A percentile compares a stretch with the other conserved stretches of the same genome.
Conservation (phyloP, 2,113 vertebrate species). For the Mobula hypostoma region DNA sequence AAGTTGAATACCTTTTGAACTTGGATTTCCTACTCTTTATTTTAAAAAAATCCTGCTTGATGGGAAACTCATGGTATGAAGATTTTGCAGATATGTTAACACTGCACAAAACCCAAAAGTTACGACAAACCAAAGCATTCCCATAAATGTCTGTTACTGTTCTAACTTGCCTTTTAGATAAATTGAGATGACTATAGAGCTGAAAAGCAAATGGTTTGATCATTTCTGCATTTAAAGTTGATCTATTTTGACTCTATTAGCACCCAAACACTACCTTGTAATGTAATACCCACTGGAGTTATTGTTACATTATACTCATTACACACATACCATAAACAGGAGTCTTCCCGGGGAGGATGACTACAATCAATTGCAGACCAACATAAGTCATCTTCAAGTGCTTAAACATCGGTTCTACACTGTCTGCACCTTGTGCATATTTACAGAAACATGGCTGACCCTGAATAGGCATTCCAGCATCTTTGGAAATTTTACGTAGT, state of each 20-base stretch:
- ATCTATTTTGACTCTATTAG: neutral
- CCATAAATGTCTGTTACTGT: neutral
- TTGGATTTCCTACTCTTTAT: neutral
- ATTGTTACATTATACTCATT: neutral
- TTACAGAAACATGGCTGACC: conserved; percentile 98
- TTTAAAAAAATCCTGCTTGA: neutral
- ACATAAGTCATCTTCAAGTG: conserved; percentile 97
- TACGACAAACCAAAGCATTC: neutral
- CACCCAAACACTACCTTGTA: neutral
- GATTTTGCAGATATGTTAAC: neutral
- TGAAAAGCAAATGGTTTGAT: neutral
- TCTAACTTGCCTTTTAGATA: neutral
- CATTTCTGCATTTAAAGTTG: neutral
- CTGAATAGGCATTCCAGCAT: conserved; percentile 96
- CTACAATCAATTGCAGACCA: conserved; percentile 93
- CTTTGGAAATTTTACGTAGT: conserved; percentile 95
- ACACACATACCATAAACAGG: conserved; percentile 84
- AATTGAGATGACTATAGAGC: neutral
- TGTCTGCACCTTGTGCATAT: conserved; percentile 94
- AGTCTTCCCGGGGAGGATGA: conserved; percentile 93
- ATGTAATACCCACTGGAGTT: neutral
- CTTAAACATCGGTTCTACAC: conserved; percentile 98
- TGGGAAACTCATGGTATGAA: neutral
- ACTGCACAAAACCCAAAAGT: neutral
- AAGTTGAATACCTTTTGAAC: neutral